Conservation (phyloP, 2,888 invertebrate species). For the Spisula subtruncata region DNA sequence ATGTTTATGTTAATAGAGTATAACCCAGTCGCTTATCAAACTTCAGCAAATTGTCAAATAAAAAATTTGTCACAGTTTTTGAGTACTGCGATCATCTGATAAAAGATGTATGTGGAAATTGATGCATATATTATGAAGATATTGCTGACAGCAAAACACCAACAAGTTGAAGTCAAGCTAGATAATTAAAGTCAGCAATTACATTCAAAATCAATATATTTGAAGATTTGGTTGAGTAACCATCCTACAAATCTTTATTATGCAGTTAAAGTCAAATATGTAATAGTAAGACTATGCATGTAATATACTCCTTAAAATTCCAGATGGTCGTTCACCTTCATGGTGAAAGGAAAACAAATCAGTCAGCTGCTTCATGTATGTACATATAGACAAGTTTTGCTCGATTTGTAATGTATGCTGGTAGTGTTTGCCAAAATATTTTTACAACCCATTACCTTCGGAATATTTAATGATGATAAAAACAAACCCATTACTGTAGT, state of each 20-base stretch:
- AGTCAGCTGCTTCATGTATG: too few relatives aligned
- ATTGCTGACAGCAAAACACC: not conserved
- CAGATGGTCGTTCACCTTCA: too few relatives aligned
- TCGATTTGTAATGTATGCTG: too few relatives aligned
- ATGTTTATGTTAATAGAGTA: too few relatives aligned
- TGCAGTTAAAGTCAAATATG: not conserved
- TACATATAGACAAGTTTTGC: too few relatives aligned
- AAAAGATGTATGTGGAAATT: not conserved
- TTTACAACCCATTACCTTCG: conserved; percentile 7
- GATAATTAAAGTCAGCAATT: not conserved
- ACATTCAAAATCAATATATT: conserved; percentile 3
- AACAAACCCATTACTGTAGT: too few relatives aligned
- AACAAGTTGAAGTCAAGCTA: not conserved
- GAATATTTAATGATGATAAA: not conserved
- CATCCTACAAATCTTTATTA: not conserved
- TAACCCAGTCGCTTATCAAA: too few relatives aligned
- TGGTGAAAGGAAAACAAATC: too few relatives aligned
- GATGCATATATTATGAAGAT: conserved; percentile 13
- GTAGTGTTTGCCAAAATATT: not conserved
- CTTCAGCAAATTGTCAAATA: too few relatives aligned
- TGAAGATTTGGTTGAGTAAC: not conserved
- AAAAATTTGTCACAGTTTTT: not conserved
- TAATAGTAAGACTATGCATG: too few relatives aligned
- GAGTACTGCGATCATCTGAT: not conserved
- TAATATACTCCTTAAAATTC: too few relatives aligned